Base-by-base conservation (phyloP, 2,797 vertebrate species). In the Sternarchorhynchus goeldii region DNA sequence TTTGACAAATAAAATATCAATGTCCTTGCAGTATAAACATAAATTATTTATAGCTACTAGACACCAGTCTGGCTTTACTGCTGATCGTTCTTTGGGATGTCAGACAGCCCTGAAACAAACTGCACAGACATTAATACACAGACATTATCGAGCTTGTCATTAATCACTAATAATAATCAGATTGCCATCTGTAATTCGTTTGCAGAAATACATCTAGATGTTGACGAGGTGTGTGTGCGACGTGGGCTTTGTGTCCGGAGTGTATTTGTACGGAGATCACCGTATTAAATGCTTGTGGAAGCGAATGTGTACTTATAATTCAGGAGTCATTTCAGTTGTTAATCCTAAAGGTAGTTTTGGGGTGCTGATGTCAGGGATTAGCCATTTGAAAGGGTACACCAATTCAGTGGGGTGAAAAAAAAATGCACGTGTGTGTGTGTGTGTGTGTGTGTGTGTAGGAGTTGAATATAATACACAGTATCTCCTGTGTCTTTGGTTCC, bases 321-420 rank as follows among this genome's bases (percentile, higher is more conserved):
- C 67, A 73, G 64, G 45, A 29, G 5, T 81, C 76, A 53, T 21
- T 57, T 73, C 45, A 69, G 25, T 31, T 14, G 41, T 34, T 68
- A 67, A 75, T 75, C 73, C 78, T 69, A 78, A 58, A 67, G 69
- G 73, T 76, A 60, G 31, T 76, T 78, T 79, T 34, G 4, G 10
- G 31, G 59, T 68, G 65, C 53, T 69, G 57, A 73, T 57, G 63
- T 76, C 72, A n/a, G 59, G 34, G 68, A 75, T 79, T 76, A 73
- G 25, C 53, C 21, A 56, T 69, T 31, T 62, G 36, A 20, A 39
- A 41, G 55, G 34, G 65, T 50, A 45, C 2, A 6, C 20, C 32
- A 65, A 63, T 18, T 69, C 31, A 32, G 20, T 7, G 17, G 29
- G 45, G 29, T 20, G 29, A 34, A 17, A 75, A 58, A 34, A 25